These are phyloP conservation scores for Echiichthys vipera DNA, from an alignment of 2,797 vertebrate genomes.

Conservation along the genomic window DNA sequence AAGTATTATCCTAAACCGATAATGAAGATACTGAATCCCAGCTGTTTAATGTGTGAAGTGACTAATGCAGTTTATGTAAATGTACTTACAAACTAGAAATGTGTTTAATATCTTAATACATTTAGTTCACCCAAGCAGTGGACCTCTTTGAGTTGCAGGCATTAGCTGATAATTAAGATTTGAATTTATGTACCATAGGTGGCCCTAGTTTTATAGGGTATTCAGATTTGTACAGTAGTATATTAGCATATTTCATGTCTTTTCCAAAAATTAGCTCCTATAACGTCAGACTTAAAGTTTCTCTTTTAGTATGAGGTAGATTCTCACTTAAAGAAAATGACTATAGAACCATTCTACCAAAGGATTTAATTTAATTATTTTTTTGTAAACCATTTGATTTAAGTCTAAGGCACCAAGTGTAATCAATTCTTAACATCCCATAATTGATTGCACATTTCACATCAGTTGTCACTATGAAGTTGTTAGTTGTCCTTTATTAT, in stretches of 20 bases:
- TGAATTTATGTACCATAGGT: conserved; percentile 34
- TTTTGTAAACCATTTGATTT: conserved; percentile 30
- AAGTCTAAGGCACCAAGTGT: background rate
- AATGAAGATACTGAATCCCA: conserved; percentile 34
- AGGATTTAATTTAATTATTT: conserved; percentile 37
- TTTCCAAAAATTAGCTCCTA: conserved; percentile 34
- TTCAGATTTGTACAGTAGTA: conserved; percentile 49
- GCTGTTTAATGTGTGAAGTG: conserved; percentile 49
- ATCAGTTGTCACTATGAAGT: background rate
- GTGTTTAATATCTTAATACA: conserved; percentile 37
- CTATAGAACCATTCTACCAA: conserved; percentile 43
- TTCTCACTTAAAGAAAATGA: conserved; percentile 33
- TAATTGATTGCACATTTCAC: conserved; percentile 11
- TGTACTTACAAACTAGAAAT: conserved; percentile 46
- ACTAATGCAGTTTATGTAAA: conserved; percentile 65
- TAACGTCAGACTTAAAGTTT: conserved; percentile 19
- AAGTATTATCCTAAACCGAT: conserved; percentile 44
- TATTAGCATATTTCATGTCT: conserved; percentile 31
- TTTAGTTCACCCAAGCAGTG: conserved; percentile 29
- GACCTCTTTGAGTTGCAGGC: conserved; percentile 36
- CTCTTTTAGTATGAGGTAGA: conserved; percentile 33
- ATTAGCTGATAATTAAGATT: conserved; percentile 38
- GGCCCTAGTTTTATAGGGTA: conserved; percentile 84
- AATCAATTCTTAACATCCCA: conserved; percentile 17
- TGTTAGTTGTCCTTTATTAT: background rate